Percentiles rank a stretch among this genome's conserved stretches.
Evolutionary conservation across 2,113 vertebrate genomes (phyloP).

Genomic region (Sorex araneus): DNA sequence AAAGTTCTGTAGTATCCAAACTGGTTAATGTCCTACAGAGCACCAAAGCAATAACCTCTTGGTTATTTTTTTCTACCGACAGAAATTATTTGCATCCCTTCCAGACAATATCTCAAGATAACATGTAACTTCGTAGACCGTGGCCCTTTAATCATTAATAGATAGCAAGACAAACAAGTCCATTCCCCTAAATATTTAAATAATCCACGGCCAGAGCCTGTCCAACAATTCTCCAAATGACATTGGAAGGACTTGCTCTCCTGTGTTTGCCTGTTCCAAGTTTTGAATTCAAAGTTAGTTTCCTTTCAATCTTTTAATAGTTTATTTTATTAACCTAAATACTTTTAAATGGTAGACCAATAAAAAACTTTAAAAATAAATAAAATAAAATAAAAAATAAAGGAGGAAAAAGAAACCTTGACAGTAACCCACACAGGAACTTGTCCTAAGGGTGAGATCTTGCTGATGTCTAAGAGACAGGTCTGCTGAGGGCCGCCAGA

Average conservation of each 20-base stretch:
- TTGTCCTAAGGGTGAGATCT: not conserved
- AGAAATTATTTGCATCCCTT: conserved; percentile 34
- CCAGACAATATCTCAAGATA: not conserved
- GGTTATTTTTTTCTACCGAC: not conserved
- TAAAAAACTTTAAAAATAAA: not conserved
- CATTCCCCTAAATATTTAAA: conserved; percentile 34
- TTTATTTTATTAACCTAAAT: conserved; percentile 26
- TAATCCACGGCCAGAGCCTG: not conserved
- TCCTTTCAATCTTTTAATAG: not conserved
- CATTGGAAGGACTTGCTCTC: not conserved
- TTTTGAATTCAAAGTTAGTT: not conserved
- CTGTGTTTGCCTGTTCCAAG: not conserved
- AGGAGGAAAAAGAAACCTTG: not conserved
- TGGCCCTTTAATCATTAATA: conserved; percentile 35
- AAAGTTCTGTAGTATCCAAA: not conserved
- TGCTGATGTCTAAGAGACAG: not conserved
- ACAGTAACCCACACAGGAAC: not conserved
- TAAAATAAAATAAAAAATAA: no score
- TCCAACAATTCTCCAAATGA: not conserved
- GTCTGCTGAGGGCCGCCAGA: not conserved
- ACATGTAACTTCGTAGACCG: not conserved
- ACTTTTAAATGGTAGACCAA: not conserved
- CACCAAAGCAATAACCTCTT: not conserved
- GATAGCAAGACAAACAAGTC: conserved; percentile 24
- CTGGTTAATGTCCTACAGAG: not conserved